phyloP scores from a whole-genome alignment of 1,140 invertebrate species.

The Coelopa frigida region DNA sequence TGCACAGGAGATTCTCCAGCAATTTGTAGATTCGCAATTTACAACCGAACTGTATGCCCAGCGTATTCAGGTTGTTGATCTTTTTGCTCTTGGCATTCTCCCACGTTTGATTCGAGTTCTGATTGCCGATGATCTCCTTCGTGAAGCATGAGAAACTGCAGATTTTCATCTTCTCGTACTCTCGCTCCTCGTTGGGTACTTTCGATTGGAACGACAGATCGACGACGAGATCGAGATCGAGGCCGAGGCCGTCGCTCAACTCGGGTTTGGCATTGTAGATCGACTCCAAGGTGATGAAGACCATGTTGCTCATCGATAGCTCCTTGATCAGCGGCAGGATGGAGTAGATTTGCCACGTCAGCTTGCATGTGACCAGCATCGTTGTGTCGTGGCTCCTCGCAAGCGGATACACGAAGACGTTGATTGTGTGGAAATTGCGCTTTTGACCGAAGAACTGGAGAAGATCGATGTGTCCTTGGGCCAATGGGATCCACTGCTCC shows the following conservation, averaged over 20 bases:
- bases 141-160: conserved; percentile 26
- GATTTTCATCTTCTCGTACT: conserved; percentile 11
- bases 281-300: conserved; percentile 30
- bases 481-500: conserved; percentile 22
- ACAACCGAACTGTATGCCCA: conserved; percentile 24
- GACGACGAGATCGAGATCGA: conserved; percentile 18
- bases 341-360: conserved; percentile 32
- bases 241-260: conserved; percentile 6
- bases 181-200: not conserved
- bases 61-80: conserved; percentile 4
- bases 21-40: conserved; percentile 19
- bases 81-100: conserved; percentile 24
- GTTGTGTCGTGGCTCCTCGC: not conserved
- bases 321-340: conserved; percentile 31
- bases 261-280: conserved; percentile 24
- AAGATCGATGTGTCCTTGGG: conserved; percentile 31
- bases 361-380: conserved; percentile 17
- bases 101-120: conserved; percentile 23
- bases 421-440: conserved; percentile 24
- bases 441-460: conserved; percentile 27
- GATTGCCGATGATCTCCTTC: conserved; percentile 20
- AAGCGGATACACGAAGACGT: conserved; percentile 23
- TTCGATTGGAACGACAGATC: conserved; percentile 21
- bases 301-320: conserved; percentile 24
- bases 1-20: conserved; percentile 19